These are phyloP conservation scores for Cottus gobio DNA, from an alignment of 2,113 vertebrate species.

Conservation along the genomic window DNA sequence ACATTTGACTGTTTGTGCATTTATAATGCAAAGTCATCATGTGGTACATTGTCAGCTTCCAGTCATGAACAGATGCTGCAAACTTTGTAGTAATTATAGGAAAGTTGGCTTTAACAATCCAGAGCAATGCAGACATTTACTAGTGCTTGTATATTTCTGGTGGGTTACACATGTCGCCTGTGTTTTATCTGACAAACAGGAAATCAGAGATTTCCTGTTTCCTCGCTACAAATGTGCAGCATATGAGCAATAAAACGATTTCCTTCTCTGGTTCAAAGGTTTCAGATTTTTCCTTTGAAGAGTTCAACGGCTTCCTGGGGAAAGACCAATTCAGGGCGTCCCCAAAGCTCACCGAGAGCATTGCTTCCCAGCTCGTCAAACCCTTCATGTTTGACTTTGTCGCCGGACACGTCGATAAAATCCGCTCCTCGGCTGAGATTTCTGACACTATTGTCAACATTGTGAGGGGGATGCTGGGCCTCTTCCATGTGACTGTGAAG, in stretches of 20 bases:
- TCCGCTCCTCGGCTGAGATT: conserved; percentile 65
- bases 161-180: neutral
- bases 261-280: conserved; percentile 60
- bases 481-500: conserved; percentile 83
- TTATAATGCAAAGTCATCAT: neutral
- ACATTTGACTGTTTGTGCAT: neutral
- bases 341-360: conserved; percentile 65
- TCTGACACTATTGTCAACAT: conserved; percentile 82
- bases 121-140: neutral
- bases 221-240: neutral
- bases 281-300: conserved; percentile 74
- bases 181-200: neutral
- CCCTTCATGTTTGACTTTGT: conserved; percentile 78
- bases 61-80: neutral
- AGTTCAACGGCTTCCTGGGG: conserved; percentile 79
- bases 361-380: conserved; percentile 71
- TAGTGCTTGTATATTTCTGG: neutral
- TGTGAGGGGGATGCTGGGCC: conserved; percentile 81
- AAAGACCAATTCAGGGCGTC: conserved; percentile 59
- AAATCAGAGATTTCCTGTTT: neutral
- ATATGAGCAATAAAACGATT: neutral
- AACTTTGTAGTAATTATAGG: neutral
- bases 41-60: neutral
- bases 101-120: neutral
- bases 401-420: conserved; percentile 73